Evolutionary conservation across 2,888 invertebrate species (phyloP), one percentile per base, ranked within the genome.

Genomic region (Hirtodrosophila duncani): DNA sequence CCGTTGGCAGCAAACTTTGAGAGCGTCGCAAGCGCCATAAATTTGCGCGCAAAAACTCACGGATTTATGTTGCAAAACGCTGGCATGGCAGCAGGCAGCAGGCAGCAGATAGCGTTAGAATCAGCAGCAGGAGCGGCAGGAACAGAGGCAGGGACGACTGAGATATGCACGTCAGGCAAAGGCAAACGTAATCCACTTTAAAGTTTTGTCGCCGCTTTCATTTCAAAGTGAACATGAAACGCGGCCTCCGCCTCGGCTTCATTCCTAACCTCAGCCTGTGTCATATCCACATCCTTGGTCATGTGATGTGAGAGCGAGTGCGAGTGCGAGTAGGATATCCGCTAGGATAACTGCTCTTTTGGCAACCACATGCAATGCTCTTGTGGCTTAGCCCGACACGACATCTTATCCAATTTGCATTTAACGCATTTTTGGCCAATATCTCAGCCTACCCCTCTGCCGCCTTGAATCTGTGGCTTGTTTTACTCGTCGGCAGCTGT

Each of bases 111-210:
- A 77, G 52, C 53, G 36, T 38, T 24, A n/a, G 23, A 8, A n/a
- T n/a, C n/a, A n/a, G 27, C 6, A 11, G 13, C 3, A 4, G 1
- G 1, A 6, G 16, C 16, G n/a, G 20, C 8, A 18, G 31, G 1
- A 9, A 16, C 23, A 3, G 14, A 33, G 8, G 20, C 43, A 27
- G 9, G n/a, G 10, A 10, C 7, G 16, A 17, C 34, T 34, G 43
- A 43, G 48, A 53, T 49, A 33, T 58, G 69, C 59, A 36, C 48
- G 51, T n/a, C n/a, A n/a, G n/a, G n/a, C n/a, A n/a, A n/a, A n/a
- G n/a, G 61, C 79, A 62, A 72, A 81, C 78, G 64, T 79, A 79
- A 79, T 79, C 79, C 82, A 79, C 79, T 79, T 79, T 81, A 81
- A 81, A 83, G 79, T 81, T 82, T 72, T 53, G 65, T 63, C 74